A percentile compares a stretch with the other conserved stretches of the same genome.
Conservation (phyloP, 2,113 vertebrate genomes). For the Rutilus rutilus region DNA sequence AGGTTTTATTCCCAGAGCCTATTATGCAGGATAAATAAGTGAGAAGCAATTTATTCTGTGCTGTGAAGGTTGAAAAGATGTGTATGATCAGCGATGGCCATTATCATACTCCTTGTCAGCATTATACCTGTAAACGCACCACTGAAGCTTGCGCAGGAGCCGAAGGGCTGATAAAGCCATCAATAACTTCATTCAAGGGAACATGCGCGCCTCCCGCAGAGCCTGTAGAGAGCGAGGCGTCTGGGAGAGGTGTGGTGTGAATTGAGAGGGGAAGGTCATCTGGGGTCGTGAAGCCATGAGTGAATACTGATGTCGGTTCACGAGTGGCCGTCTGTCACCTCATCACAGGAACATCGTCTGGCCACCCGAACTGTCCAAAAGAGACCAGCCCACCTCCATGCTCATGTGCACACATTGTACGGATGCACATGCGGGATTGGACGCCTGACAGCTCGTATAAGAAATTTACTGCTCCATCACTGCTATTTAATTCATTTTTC, state of each 20-base stretch:
- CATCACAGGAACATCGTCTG: constrained; percentile 49
- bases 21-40: constrained; percentile 80
- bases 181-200: constrained; percentile 77
- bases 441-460: constrained; percentile 60
- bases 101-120: constrained; percentile 88
- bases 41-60: constrained; percentile 78
- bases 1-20: constrained; percentile 62
- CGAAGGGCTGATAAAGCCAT: constrained; percentile 83
- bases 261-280: constrained; percentile 44
- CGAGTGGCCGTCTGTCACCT: constrained; percentile 40
- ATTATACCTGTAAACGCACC: constrained; percentile 81
- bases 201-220: constrained; percentile 66
- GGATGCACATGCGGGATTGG: constrained; percentile 43
- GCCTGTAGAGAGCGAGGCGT: constrained; percentile 37
- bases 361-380: constrained; percentile 45
- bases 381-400: constrained; percentile 19
- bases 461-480: constrained; percentile 62
- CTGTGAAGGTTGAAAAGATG: constrained; percentile 79
- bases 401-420: not conserved
- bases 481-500: constrained; percentile 60
- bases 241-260: constrained; percentile 24
- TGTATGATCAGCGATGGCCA: constrained; percentile 82
- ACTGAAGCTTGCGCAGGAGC: constrained; percentile 78
- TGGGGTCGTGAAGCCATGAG: constrained; percentile 55
- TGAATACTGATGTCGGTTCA: constrained; percentile 54